phyloP scores from a whole-genome alignment of 2,113 vertebrate species.

The Microtus pennsylvanicus region DNA sequence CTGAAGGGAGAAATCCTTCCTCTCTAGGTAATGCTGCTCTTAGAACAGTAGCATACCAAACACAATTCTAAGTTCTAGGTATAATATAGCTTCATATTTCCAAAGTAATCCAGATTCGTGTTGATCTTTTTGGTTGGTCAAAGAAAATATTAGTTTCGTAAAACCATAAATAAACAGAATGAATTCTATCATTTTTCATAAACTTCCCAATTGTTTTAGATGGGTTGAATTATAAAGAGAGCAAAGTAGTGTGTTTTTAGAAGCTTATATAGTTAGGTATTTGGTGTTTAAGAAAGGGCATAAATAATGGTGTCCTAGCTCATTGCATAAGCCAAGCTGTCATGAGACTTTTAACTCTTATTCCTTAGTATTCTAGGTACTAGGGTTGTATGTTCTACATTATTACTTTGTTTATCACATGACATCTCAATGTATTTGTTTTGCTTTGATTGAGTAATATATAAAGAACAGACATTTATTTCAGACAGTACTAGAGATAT shows the following conservation, averaged over 20 bases:
- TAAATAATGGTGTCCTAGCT: background rate
- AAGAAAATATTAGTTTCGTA: background rate
- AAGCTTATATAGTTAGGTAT: background rate
- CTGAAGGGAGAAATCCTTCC: background rate
- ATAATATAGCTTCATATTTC: background rate
- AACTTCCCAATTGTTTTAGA: background rate
- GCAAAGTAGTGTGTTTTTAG: background rate
- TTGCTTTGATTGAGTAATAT: background rate
- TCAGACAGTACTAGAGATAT: background rate
- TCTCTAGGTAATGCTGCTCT: background rate
- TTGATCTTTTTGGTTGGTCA: background rate
- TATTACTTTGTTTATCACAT: background rate
- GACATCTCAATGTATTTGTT: background rate
- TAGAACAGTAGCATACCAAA: background rate
- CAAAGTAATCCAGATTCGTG: background rate
- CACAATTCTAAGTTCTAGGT: background rate
- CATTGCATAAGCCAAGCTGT: background rate
- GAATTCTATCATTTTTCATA: background rate
- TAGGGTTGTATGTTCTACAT: too few relatives aligned
- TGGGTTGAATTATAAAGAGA: background rate
- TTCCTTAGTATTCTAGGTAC: background rate
- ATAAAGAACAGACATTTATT: background rate
- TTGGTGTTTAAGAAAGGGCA: background rate
- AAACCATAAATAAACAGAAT: background rate
- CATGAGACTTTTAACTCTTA: background rate